These are phyloP conservation scores for Misgurnus mizolepis DNA, from an alignment of 2,113 vertebrate species.

Conservation along the genomic window DNA sequence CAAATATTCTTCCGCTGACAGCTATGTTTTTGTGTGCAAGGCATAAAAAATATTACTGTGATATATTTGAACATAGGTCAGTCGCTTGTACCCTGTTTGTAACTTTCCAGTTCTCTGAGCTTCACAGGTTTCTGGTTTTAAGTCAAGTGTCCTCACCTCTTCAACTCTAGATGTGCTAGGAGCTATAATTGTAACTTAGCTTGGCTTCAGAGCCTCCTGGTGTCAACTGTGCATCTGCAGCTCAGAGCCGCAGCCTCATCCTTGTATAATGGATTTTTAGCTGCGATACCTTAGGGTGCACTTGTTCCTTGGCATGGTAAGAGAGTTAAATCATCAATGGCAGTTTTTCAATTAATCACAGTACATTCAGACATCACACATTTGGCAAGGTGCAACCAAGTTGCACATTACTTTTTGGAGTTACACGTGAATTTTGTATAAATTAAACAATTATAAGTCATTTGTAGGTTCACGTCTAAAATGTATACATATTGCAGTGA, in stretches of 20 bases:
- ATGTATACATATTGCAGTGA: too few relatives aligned
- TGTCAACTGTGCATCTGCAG: conserved; percentile 61
- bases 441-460: neutral
- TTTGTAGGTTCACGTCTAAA: too few relatives aligned
- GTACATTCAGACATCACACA: conserved; percentile 52
- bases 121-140: conserved; percentile 29
- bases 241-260: conserved; percentile 61
- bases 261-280: conserved; percentile 64
- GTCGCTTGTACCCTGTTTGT: conserved; percentile 6
- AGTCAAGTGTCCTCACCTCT: conserved; percentile 11
- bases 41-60: neutral
- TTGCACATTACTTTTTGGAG: neutral
- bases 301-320: conserved; percentile 61
- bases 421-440: neutral
- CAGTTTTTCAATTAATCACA: conserved; percentile 64
- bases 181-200: conserved; percentile 61
- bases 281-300: conserved; percentile 55
- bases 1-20: neutral
- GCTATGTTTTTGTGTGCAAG: neutral
- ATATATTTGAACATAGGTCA: conserved; percentile 8
- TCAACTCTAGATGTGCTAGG: conserved; percentile 55
- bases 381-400: conserved; percentile 6
- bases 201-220: conserved; percentile 57
- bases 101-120: conserved; percentile 22
- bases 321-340: conserved; percentile 60